Percentiles rank a stretch among this genome's conserved stretches.
Evolutionary conservation across 2,888 invertebrate genomes (phyloP).

Genomic region (Adelphocoris suturalis): DNA sequence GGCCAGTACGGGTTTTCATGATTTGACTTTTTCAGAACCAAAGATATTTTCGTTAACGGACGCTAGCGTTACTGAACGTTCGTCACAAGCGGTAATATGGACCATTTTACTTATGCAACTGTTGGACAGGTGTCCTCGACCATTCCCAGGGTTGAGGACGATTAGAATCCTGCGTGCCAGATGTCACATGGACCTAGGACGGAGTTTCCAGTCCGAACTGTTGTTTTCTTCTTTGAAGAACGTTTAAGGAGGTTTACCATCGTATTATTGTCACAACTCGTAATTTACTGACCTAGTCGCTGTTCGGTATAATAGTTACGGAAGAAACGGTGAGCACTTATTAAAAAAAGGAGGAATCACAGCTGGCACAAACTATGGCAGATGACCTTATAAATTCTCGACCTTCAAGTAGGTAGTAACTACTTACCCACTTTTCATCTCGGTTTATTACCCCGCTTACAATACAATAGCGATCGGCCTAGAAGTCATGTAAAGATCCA

Average conservation of each 20-base stretch:
- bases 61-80: not conserved
- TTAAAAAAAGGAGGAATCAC: not conserved
- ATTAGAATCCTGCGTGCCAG: conserved; percentile 30
- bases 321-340: not conserved
- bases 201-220: not conserved
- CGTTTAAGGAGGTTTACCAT: not conserved
- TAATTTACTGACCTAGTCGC: not conserved
- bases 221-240: not conserved
- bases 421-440: too few relatives aligned
- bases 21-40: too few relatives aligned
- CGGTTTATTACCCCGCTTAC: too few relatives aligned
- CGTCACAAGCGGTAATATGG: not conserved
- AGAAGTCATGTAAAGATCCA: too few relatives aligned
- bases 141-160: not conserved
- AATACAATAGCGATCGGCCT: too few relatives aligned
- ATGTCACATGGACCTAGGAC: not conserved
- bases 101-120: conserved; percentile 16
- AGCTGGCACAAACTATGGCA: not conserved
- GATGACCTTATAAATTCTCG: too few relatives aligned
- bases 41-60: not conserved
- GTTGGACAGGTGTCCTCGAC: conserved; percentile 15
- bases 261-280: not conserved
- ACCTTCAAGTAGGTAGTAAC: too few relatives aligned
- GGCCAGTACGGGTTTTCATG: too few relatives aligned
- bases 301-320: not conserved